Conservation (phyloP, 2,113 vertebrate genomes). For the Tachysurus vachellii region DNA sequence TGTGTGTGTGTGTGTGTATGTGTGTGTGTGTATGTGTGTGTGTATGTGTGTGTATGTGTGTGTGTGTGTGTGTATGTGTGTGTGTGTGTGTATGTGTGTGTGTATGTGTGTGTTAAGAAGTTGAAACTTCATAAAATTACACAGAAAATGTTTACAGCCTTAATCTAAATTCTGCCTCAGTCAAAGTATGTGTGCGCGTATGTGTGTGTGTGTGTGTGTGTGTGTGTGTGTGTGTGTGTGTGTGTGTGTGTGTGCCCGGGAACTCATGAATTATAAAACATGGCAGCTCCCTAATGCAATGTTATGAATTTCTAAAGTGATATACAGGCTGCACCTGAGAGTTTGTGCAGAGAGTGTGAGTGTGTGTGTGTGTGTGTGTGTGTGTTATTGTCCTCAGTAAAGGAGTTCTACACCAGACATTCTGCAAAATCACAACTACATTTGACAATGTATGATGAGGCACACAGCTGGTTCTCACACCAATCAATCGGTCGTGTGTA, state of each 20-base stretch:
- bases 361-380: constrained; percentile 9
- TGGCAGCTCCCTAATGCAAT: constrained; percentile 47
- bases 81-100: not conserved
- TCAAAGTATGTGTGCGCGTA: constrained; percentile 4
- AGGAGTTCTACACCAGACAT: constrained; percentile 6
- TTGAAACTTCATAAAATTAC: constrained; percentile 30
- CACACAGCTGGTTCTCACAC: constrained; percentile 19
- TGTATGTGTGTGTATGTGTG: constrained; percentile 22
- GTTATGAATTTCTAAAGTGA: constrained; percentile 48
- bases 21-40: constrained; percentile 20
- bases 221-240: not conserved
- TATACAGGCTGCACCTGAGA: constrained; percentile 29
- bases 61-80: too few relatives aligned
- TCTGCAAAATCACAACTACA: constrained; percentile 1
- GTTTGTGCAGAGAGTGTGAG: not conserved
- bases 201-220: constrained; percentile 17
- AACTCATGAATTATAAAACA: constrained; percentile 52
- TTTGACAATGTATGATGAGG: constrained; percentile 25
- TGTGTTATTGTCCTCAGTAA: not conserved
- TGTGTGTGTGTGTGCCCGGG: constrained; percentile 8
- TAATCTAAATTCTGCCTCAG: constrained; percentile 46
- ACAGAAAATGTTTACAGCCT: constrained; percentile 46
- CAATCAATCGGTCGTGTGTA: not conserved
- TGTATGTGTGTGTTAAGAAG: constrained; percentile 24
- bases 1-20: not conserved